A percentile compares a stretch with the other conserved stretches of the same genome.
phyloP scores from a whole-genome alignment of 1,140 invertebrate genomes.

The Drosophila kohkoa region DNA sequence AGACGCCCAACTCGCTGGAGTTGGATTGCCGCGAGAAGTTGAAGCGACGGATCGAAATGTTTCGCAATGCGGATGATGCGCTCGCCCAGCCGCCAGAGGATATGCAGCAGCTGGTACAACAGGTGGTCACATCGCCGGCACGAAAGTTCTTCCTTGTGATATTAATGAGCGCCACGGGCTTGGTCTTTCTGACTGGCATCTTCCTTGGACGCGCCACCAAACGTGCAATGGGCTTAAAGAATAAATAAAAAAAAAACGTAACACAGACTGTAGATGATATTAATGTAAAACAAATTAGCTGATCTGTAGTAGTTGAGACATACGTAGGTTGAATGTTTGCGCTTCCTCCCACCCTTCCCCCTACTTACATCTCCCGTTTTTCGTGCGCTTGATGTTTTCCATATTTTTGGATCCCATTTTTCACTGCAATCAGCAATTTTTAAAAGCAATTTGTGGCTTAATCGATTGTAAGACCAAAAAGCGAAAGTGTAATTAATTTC shows the following conservation, averaged over 20 bases:
- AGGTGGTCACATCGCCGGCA: conserved; percentile 90
- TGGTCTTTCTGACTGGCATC: conserved; percentile 92
- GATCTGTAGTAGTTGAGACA: conserved; percentile 30
- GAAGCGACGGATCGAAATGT: conserved; percentile 94
- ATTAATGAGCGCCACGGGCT: conserved; percentile 89
- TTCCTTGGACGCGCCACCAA: conserved; percentile 93
- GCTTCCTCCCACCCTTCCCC: conserved; percentile 20
- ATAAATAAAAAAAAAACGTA: conserved; percentile 66
- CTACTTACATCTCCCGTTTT: conserved; percentile 15
- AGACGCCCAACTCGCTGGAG: conserved; percentile 89
- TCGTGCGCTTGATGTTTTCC: conserved; percentile 36
- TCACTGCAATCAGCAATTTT: conserved; percentile 56
- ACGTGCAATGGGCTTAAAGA: conserved; percentile 89
- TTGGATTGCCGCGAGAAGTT: conserved; percentile 92
- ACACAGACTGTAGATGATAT: conserved; percentile 59
- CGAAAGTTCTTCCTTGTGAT: conserved; percentile 92
- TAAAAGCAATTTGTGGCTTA: conserved; percentile 73
- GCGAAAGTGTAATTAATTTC: conserved; percentile 63
- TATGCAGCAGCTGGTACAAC: conserved; percentile 89
- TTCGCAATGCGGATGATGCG: conserved; percentile 92
- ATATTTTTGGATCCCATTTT: conserved; percentile 42
- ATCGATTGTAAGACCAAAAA: conserved; percentile 74
- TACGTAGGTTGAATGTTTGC: conserved; percentile 41
- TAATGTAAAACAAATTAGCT: conserved; percentile 39
- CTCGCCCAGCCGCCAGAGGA: conserved; percentile 87